Evolutionary conservation across 2,797 vertebrate genomes (phyloP).

Genomic region (Anas acuta): DNA sequence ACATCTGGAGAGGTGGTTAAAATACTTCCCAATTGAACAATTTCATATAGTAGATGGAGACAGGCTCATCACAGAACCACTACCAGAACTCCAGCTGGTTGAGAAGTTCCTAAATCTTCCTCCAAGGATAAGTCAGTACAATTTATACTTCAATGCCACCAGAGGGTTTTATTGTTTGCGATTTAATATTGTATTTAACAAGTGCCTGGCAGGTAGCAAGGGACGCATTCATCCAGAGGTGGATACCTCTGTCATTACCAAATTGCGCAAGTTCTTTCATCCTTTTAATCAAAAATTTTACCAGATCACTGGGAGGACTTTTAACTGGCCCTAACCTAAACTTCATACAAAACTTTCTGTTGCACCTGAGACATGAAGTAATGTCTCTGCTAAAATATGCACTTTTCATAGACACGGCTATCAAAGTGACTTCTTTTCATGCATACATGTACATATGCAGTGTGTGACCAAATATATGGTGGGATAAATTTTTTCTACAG

Average conservation of each 20-base stretch:
- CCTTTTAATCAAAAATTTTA: slow-evolving; percentile 99
- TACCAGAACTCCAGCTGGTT: slow-evolving; percentile 92
- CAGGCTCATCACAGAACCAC: slow-evolving; percentile 91
- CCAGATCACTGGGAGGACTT: slow-evolving; percentile 96
- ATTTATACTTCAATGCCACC: slow-evolving; percentile 96
- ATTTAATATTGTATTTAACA: slow-evolving; percentile 95
- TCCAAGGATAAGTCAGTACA: slow-evolving; percentile 91
- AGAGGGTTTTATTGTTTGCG: slow-evolving; percentile 96
- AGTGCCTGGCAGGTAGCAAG: slow-evolving; percentile 98
- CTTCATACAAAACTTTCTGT: slow-evolving; percentile 75
- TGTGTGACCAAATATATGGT: slow-evolving; percentile 88
- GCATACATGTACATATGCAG: slow-evolving; percentile 80
- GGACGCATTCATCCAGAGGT: slow-evolving; percentile 94
- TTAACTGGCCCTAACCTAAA: slow-evolving; percentile 90
- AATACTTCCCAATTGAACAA: slow-evolving; percentile 94
- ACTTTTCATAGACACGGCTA: slow-evolving; percentile 83
- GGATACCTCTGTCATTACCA: slow-evolving; percentile 88
- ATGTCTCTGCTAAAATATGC: slow-evolving; percentile 80
- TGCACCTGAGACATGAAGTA: slow-evolving; percentile 70
- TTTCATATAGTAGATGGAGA: slow-evolving; percentile 95
- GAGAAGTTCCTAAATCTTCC: slow-evolving; percentile 95
- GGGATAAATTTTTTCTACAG: slow-evolving; percentile 76
- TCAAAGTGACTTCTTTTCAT: slow-evolving; percentile 74
- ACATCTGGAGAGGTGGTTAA: slow-evolving; percentile 94
- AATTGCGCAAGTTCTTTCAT: slow-evolving; percentile 94